These are phyloP conservation scores for Heliconius hewitsoni DNA, from an alignment of 1,140 invertebrate genomes.

Conservation along the genomic window DNA sequence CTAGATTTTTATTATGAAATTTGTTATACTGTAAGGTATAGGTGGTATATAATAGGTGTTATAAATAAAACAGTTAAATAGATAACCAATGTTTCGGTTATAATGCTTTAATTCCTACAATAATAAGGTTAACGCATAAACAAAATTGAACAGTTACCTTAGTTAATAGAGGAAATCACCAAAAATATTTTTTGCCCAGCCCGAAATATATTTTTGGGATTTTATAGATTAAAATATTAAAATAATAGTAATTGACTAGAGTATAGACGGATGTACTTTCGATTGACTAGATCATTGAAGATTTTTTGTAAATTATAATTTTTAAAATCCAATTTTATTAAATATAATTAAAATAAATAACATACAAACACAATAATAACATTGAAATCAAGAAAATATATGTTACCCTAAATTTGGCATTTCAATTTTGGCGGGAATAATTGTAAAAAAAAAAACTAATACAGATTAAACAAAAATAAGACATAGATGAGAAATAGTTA, in stretches of 20 bases:
- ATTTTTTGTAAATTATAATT: not conserved
- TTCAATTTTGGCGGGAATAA: slow-evolving; percentile 11
- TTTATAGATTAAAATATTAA: slow-evolving; percentile 27
- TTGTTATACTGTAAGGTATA: no score
- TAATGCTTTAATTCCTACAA: slow-evolving; percentile 31
- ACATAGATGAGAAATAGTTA: slow-evolving; percentile 24
- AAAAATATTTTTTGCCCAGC: slow-evolving; percentile 65
- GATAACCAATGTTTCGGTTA: slow-evolving; percentile 21
- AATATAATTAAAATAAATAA: slow-evolving; percentile 19
- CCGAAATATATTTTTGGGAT: slow-evolving; percentile 52
- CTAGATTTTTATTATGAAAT: no score
- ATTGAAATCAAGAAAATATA: not conserved
- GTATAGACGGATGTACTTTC: slow-evolving; percentile 29
- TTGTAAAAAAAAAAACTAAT: not conserved
- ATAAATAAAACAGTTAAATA: slow-evolving; percentile 21
- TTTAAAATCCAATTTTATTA: not conserved
- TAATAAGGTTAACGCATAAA: slow-evolving; percentile 15
- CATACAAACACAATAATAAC: not conserved
- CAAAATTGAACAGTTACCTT: slow-evolving; percentile 20
- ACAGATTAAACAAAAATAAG: not conserved
- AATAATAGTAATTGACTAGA: slow-evolving; percentile 52
- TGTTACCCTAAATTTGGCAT: slow-evolving; percentile 24
- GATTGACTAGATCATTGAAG: slow-evolving; percentile 37
- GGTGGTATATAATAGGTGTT: not conserved
- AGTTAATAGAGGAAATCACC: slow-evolving; percentile 21